Evolutionary conservation across 2,888 invertebrate genomes (phyloP).

Genomic region (Sturmia bella): DNA sequence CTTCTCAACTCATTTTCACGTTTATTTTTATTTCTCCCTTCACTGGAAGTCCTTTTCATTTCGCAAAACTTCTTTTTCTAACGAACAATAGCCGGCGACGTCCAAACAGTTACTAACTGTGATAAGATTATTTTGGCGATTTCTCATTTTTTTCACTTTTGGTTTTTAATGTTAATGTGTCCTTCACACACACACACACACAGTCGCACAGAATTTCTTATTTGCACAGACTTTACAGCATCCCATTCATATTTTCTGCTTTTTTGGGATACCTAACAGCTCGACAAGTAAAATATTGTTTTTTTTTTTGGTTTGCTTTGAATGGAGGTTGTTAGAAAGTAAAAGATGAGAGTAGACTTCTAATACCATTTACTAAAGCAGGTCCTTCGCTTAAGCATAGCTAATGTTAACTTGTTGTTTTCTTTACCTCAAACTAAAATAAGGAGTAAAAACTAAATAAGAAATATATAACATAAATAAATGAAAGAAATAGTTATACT

Average conservation of each 20-base stretch:
- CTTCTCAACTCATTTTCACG: constrained; percentile 12
- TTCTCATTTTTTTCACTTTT: constrained; percentile 57
- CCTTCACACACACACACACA: constrained; percentile 71
- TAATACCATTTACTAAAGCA: constrained; percentile 46
- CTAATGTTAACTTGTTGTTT: constrained; percentile 47
- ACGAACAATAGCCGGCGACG: constrained; percentile 77
- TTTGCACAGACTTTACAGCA: constrained; percentile 29
- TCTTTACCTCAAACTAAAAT: constrained; percentile 46
- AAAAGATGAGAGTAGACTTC: constrained; percentile 38
- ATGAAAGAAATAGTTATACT: background rate
- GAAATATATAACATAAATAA: constrained; percentile 19
- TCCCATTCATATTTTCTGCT: constrained; percentile 21
- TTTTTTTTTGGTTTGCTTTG: constrained; percentile 17
- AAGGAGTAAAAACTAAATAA: constrained; percentile 23
- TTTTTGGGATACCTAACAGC: constrained; percentile 1
- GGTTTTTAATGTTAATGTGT: constrained; percentile 72
- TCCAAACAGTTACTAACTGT: constrained; percentile 79
- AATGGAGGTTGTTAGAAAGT: constrained; percentile 8
- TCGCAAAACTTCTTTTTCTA: constrained; percentile 21
- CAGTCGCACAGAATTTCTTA: background rate
- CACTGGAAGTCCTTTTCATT: background rate
- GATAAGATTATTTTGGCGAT: constrained; percentile 76
- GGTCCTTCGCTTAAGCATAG: constrained; percentile 37
- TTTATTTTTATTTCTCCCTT: constrained; percentile 22
- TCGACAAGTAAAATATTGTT: constrained; percentile 8